Evolutionary conservation across 2,113 vertebrate species (phyloP).

Genomic region (Mesitornis unicolor): DNA sequence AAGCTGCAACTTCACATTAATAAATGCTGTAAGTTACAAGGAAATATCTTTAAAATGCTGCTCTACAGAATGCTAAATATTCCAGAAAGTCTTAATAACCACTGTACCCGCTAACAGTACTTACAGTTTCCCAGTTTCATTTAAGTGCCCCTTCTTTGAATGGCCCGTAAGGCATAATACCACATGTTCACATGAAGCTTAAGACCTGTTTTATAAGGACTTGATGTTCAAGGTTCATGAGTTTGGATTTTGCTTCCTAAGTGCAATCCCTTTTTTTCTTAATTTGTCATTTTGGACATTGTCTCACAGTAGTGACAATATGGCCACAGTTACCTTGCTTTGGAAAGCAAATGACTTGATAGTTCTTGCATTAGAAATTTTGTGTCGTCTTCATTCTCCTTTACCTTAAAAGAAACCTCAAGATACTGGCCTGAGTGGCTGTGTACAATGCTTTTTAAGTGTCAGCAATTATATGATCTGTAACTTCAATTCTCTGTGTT

Average conservation of each 20-base stretch:
- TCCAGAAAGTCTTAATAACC: background rate
- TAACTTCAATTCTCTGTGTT: background rate
- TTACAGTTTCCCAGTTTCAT: background rate
- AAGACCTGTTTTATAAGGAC: background rate
- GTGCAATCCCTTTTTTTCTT: background rate
- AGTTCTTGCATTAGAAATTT: background rate
- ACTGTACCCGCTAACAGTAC: background rate
- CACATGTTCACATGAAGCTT: background rate
- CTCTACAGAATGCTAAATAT: background rate
- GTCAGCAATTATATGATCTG: background rate
- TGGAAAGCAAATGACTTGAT: background rate
- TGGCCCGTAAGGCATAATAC: background rate
- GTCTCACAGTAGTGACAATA: background rate
- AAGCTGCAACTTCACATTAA: background rate
- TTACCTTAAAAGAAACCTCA: background rate
- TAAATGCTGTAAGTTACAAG: background rate
- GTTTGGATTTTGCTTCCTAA: background rate
- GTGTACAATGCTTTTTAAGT: background rate
- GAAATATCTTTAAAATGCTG: background rate
- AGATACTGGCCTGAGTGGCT: background rate
- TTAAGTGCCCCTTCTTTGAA: background rate
- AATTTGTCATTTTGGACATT: background rate
- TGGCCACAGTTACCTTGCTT: background rate
- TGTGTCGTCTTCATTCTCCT: background rate
- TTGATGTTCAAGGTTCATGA: background rate